phyloP scores from a whole-genome alignment of 1,140 invertebrate genomes.

The silkworm (Bombyx mori) region DNA sequence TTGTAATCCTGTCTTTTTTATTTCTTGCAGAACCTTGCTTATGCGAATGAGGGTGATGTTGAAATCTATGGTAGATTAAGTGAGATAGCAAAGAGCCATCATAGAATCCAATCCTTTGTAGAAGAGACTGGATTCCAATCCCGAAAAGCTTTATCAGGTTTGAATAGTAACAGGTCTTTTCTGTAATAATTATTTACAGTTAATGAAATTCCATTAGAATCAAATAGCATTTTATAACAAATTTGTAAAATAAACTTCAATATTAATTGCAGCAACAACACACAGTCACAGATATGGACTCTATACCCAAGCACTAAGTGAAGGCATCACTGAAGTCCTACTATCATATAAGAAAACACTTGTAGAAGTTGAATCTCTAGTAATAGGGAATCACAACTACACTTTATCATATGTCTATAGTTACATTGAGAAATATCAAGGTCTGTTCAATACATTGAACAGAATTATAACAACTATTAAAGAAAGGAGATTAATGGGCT shows the following conservation, averaged over 20 bases:
- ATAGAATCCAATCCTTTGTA: constrained; percentile 52
- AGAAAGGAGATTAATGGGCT: constrained; percentile 55
- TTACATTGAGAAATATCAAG: constrained; percentile 56
- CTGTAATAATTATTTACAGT: neutral
- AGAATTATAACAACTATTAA: constrained; percentile 57
- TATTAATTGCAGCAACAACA: constrained; percentile 25
- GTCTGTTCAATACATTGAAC: constrained; percentile 57
- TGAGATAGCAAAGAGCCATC: constrained; percentile 50
- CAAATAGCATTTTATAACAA: too few species aligned
- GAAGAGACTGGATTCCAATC: constrained; percentile 36
- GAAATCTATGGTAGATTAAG: constrained; percentile 48
- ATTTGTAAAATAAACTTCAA: neutral
- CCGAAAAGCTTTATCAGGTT: constrained; percentile 44
- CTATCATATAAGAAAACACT: constrained; percentile 53
- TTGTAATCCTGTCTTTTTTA: too few species aligned
- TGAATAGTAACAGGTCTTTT: constrained; percentile 1
- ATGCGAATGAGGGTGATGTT: constrained; percentile 44
- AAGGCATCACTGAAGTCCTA: constrained; percentile 61
- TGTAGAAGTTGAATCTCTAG: constrained; percentile 49
- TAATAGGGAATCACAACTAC: constrained; percentile 55
- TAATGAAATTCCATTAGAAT: too few species aligned
- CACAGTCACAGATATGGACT: constrained; percentile 38
- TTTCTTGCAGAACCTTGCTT: constrained; percentile 7
- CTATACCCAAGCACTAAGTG: constrained; percentile 63
- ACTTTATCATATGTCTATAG: constrained; percentile 60